Evolutionary conservation across 2,888 invertebrate species (phyloP).

Genomic region (Lissonota sp.): DNA sequence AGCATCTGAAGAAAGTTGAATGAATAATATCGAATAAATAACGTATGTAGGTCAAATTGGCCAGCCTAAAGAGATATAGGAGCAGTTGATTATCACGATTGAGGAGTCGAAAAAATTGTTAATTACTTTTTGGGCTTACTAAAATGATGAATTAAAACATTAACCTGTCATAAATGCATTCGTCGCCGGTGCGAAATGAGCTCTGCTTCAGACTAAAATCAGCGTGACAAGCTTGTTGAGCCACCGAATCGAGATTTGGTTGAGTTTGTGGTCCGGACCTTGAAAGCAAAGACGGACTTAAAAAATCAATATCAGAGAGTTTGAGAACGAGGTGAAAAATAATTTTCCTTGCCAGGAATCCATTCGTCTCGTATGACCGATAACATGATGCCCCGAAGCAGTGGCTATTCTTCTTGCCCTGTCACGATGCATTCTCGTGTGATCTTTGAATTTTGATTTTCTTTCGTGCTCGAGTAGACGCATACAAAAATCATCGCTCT

Average conservation of each 20-base stretch:
- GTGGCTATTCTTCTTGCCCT: constrained; percentile 84
- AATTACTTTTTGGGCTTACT: too few relatives aligned
- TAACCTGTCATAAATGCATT: constrained; percentile 88
- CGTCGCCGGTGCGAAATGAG: constrained; percentile 88
- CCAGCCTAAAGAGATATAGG: too few relatives aligned
- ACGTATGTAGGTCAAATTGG: background rate
- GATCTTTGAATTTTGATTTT: constrained; percentile 75
- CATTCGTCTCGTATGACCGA: constrained; percentile 82
- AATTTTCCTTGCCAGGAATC: constrained; percentile 75
- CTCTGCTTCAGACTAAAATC: constrained; percentile 86
- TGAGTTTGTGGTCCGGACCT: constrained; percentile 79
- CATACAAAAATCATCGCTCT: constrained; percentile 74
- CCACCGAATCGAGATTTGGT: constrained; percentile 78
- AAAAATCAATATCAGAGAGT: background rate
- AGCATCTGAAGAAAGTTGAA: constrained; percentile 85
- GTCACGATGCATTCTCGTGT: constrained; percentile 84
- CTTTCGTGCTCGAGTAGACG: constrained; percentile 76
- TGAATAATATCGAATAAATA: constrained; percentile 1
- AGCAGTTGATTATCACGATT: background rate
- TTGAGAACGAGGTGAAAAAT: background rate
- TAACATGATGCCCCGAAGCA: constrained; percentile 84
- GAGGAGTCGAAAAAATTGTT: background rate
- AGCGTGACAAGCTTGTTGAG: constrained; percentile 85
- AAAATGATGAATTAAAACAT: too few relatives aligned
- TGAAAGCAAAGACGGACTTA: constrained; percentile 24